These are phyloP conservation scores for Centropristis striata DNA, from an alignment of 2,113 vertebrate species.

Conservation along the genomic window DNA sequence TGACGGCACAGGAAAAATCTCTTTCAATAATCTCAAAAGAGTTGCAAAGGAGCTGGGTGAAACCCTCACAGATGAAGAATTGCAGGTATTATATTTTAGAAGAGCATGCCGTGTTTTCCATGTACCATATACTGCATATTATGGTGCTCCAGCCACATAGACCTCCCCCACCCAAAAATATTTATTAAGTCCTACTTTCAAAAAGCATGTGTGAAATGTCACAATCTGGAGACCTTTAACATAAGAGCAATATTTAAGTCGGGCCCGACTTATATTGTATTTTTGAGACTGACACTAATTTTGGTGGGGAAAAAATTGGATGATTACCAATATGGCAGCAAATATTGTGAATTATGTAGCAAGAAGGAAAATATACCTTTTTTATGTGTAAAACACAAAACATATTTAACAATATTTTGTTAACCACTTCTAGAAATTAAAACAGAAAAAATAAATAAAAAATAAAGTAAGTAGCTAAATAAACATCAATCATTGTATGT, in stretches of 20 bases:
- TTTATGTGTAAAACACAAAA: too few species aligned
- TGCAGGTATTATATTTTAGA: slow-evolving; percentile 85
- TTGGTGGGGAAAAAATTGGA: too few species aligned
- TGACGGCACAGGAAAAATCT: slow-evolving; percentile 93
- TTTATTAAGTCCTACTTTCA: not conserved
- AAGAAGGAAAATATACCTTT: too few species aligned
- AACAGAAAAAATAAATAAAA: too few species aligned
- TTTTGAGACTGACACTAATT: too few species aligned
- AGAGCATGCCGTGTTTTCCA: not conserved
- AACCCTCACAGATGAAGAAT: slow-evolving; percentile 93
- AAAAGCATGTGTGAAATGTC: not conserved
- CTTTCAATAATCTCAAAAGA: slow-evolving; percentile 94
- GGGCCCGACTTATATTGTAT: too few species aligned
- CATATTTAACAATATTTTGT: too few species aligned
- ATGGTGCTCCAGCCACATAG: not conserved
- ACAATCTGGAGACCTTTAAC: not conserved
- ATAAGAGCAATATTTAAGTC: not conserved
- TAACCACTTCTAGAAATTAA: too few species aligned
- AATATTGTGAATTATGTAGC: too few species aligned
- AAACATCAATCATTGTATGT: too few species aligned
- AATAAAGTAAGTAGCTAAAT: too few species aligned
- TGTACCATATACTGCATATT: not conserved
- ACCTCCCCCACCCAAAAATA: not conserved
- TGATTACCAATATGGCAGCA: too few species aligned
- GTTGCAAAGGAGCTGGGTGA: slow-evolving; percentile 95